Percentiles rank a stretch among this genome's conserved stretches.
These are phyloP conservation scores for Ormyrus pomaceus DNA, from an alignment of 2,888 invertebrate genomes.

Conservation along the genomic window DNA sequence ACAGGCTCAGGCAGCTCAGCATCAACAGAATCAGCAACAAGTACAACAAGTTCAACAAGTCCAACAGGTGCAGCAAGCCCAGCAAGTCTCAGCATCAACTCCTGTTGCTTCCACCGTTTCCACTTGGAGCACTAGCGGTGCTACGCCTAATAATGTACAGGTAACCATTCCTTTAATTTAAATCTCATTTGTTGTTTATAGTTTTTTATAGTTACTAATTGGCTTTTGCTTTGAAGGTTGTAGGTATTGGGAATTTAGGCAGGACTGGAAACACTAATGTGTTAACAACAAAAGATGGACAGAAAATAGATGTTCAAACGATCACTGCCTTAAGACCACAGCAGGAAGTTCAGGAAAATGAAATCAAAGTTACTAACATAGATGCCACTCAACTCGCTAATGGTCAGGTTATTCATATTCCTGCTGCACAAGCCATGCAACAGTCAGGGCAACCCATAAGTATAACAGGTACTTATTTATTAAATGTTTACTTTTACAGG, in stretches of 20 bases:
- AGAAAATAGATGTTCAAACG: constrained; percentile 73
- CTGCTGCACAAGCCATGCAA: constrained; percentile 65
- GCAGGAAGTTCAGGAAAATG: constrained; percentile 64
- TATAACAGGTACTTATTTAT: constrained; percentile 76
- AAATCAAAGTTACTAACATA: constrained; percentile 72
- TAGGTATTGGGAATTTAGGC: constrained; percentile 70
- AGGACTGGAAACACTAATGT: constrained; percentile 66
- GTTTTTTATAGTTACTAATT: neutral
- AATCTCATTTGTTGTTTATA: neutral
- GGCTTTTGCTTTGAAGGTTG: constrained; percentile 62
- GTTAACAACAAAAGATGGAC: constrained; percentile 73
- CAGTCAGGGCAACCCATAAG: constrained; percentile 81
- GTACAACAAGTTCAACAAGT: constrained; percentile 62
- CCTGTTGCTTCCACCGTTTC: constrained; percentile 69
- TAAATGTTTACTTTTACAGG: neutral
- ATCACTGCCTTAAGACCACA: constrained; percentile 68
- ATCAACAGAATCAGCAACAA: constrained; percentile 66
- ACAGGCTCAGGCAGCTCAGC: constrained; percentile 60
- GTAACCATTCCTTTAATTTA: constrained; percentile 59
- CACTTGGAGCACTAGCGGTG: constrained; percentile 72
- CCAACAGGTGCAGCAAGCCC: constrained; percentile 66
- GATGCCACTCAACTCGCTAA: constrained; percentile 72
- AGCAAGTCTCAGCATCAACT: constrained; percentile 71
- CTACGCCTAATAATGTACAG: constrained; percentile 73
- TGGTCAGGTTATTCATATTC: constrained; percentile 74